A percentile compares a stretch with the other conserved stretches of the same genome.
Conservation (phyloP, 2,888 invertebrate species). For the Dioctria rufipes region DNA sequence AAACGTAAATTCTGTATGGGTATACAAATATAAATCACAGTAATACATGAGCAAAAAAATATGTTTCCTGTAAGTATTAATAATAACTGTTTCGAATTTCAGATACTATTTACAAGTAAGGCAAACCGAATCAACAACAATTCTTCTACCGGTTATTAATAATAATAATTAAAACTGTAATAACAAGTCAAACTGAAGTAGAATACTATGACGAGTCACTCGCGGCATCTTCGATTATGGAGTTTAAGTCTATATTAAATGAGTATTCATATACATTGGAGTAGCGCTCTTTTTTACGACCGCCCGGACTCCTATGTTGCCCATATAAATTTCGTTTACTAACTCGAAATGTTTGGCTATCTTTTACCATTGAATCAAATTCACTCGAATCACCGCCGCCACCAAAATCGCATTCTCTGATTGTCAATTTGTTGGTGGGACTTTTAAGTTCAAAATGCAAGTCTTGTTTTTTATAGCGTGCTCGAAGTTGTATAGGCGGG, state of each 20-base stretch:
- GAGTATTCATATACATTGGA: slow-evolving; percentile 72
- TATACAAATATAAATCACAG: slow-evolving; percentile 30
- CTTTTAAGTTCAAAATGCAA: slow-evolving; percentile 69
- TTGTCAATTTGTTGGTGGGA: slow-evolving; percentile 70
- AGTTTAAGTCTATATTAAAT: slow-evolving; percentile 71
- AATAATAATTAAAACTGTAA: background rate
- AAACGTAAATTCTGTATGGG: slow-evolving; percentile 18
- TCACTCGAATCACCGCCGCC: slow-evolving; percentile 72
- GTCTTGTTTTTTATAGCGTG: slow-evolving; percentile 69
- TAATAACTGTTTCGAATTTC: slow-evolving; percentile 21
- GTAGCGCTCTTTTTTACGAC: slow-evolving; percentile 68
- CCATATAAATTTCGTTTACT: slow-evolving; percentile 72
- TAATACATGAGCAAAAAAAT: slow-evolving; percentile 35
- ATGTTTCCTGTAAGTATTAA: slow-evolving; percentile 30
- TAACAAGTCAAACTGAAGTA: slow-evolving; percentile 7
- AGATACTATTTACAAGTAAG: slow-evolving; percentile 41
- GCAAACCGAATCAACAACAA: slow-evolving; percentile 35
- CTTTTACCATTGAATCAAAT: slow-evolving; percentile 68
- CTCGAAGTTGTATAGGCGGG: slow-evolving; percentile 68
- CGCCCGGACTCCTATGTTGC: slow-evolving; percentile 71
- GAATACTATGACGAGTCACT: slow-evolving; percentile 72
- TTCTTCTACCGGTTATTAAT: background rate
- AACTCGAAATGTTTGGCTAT: slow-evolving; percentile 72
- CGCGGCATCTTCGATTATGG: slow-evolving; percentile 71
- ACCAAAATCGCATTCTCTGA: slow-evolving; percentile 71